A percentile compares a stretch with the other conserved stretches of the same genome.
Evolutionary conservation across 2,888 invertebrate species (phyloP).

Genomic region (Pherbina coryleti): DNA sequence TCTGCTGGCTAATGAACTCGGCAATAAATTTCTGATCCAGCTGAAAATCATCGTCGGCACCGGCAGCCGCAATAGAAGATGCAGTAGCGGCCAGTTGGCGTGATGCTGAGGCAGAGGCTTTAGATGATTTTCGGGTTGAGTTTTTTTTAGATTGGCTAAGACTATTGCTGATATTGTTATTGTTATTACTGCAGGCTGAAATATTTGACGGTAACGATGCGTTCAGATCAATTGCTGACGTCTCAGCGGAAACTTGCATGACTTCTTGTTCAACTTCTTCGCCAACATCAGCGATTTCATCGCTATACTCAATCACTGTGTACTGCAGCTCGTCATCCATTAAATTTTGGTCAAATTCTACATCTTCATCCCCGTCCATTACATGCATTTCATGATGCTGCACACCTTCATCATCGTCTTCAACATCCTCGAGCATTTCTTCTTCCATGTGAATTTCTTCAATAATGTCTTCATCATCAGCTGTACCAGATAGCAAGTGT

Average conservation of each 20-base stretch:
- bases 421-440: slow-evolving; percentile 62
- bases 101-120: slow-evolving; percentile 45
- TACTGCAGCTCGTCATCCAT: slow-evolving; percentile 59
- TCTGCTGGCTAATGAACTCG: slow-evolving; percentile 70
- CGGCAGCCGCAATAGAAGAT: slow-evolving; percentile 61
- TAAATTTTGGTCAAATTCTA: slow-evolving; percentile 43
- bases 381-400: slow-evolving; percentile 44
- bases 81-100: slow-evolving; percentile 63
- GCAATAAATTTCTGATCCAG: slow-evolving; percentile 64
- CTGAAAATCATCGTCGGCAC: slow-evolving; percentile 63
- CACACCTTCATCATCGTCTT: slow-evolving; percentile 35
- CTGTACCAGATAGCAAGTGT: slow-evolving; percentile 47
- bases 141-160: slow-evolving; percentile 48
- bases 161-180: slow-evolving; percentile 18
- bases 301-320: slow-evolving; percentile 58
- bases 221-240: slow-evolving; percentile 41
- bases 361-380: slow-evolving; percentile 50
- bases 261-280: slow-evolving; percentile 54
- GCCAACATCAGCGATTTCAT: slow-evolving; percentile 47
- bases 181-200: slow-evolving; percentile 14
- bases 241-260: slow-evolving; percentile 45
- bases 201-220: slow-evolving; percentile 30
- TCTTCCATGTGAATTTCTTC: slow-evolving; percentile 64
- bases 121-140: slow-evolving; percentile 41
- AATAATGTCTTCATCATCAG: slow-evolving; percentile 61